phyloP scores from a whole-genome alignment of 2,113 vertebrate genomes.

The Nesoenas mayeri region DNA sequence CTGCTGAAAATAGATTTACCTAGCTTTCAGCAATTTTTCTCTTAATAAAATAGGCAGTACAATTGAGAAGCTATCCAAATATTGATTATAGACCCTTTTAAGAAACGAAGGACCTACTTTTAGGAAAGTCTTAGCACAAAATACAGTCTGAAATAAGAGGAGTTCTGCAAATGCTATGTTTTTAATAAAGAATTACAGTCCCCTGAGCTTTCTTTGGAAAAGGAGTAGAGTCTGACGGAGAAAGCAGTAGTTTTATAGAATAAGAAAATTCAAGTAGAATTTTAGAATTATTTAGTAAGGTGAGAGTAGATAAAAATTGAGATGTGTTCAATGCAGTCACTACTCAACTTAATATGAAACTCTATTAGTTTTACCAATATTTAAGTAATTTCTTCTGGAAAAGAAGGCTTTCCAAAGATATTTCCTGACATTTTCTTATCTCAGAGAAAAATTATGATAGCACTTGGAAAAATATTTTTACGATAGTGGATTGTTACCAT shows the following conservation, averaged over 20 bases:
- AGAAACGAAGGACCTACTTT: background rate
- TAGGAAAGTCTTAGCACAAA: background rate
- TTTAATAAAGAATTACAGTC: background rate
- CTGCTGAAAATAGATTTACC: background rate
- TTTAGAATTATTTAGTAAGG: background rate
- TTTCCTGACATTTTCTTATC: rapidly evolving
- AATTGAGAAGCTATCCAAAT: background rate
- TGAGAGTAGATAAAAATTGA: background rate
- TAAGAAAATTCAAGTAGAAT: background rate
- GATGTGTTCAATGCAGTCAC: background rate
- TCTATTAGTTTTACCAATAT: background rate
- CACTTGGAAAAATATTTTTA: background rate
- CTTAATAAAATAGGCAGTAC: background rate
- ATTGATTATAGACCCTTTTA: background rate
- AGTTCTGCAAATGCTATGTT: background rate
- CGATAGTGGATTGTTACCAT: background rate
- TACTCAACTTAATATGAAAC: background rate
- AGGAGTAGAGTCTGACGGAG: background rate
- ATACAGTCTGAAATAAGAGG: background rate
- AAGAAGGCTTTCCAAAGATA: background rate
- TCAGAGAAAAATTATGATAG: background rate
- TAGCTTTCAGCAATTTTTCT: background rate
- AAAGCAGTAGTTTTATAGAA: background rate
- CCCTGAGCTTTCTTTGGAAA: background rate
- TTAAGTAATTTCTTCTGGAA: background rate